Conservation (phyloP, 2,888 invertebrate genomes). For the Mythimna impura region DNA sequence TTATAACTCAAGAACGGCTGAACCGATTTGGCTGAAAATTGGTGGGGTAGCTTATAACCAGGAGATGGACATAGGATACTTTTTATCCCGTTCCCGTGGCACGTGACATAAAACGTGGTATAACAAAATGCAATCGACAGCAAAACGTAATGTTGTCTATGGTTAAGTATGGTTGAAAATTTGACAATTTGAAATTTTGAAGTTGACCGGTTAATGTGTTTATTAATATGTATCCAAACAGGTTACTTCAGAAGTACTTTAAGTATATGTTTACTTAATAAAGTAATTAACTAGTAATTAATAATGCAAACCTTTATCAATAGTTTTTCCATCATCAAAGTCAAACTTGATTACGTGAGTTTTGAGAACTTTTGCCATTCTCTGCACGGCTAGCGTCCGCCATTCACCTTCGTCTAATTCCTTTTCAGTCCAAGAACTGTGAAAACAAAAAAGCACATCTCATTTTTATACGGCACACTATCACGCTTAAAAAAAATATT, state of each 20-base stretch:
- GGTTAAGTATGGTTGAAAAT: too few relatives aligned
- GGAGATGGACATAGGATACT: too few relatives aligned
- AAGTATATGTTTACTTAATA: neutral
- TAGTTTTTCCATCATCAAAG: slow-evolving; percentile 81
- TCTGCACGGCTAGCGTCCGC: slow-evolving; percentile 90
- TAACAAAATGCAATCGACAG: too few relatives aligned
- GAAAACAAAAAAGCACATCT: slow-evolving; percentile 21
- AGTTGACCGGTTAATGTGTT: too few relatives aligned
- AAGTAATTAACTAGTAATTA: neutral
- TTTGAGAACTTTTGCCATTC: slow-evolving; percentile 90
- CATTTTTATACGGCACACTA: neutral
- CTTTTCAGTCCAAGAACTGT: slow-evolving; percentile 83
- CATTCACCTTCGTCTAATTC: slow-evolving; percentile 88
- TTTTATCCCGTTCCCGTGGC: too few relatives aligned
- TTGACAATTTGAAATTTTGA: too few relatives aligned
- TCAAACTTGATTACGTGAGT: slow-evolving; percentile 93
- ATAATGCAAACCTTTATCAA: slow-evolving; percentile 80
- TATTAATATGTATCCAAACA: neutral
- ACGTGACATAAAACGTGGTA: too few relatives aligned
- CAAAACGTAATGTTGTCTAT: too few relatives aligned
- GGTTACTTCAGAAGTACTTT: neutral
- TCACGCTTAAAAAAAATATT: too few relatives aligned
- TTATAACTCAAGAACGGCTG: too few relatives aligned
- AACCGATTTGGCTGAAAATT: too few relatives aligned
- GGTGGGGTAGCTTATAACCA: too few relatives aligned